Evolutionary conservation across 2,113 vertebrate species (phyloP), one percentile per base, ranked within the genome.

Genomic region (Scomber japonicus): DNA sequence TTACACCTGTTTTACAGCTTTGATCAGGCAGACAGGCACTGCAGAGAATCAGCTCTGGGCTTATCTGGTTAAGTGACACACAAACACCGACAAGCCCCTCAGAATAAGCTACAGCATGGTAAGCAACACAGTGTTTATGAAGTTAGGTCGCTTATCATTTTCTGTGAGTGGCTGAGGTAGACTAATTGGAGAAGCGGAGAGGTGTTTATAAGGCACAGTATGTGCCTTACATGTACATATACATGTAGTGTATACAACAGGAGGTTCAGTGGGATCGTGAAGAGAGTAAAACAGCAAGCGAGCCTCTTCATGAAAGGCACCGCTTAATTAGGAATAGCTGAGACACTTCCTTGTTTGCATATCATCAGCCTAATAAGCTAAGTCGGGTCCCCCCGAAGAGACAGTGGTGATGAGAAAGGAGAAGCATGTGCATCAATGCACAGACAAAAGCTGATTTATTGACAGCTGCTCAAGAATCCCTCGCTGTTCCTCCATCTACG

Each of bases 261-360:
- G 48, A 71, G 78, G 71, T 60, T 81, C 13, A 16, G 9, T 3
- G 30, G 53, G 50, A 77, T 59, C 65, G 31, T 11, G 62, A 75
- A 48, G 35, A 71, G 49, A 24, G 57, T 31, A 62, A 73, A 63
- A 64, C 50, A 24, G 40, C n/a, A n/a, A 55, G 44, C 5, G 21
- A 73, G 17, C 15, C 5, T 76, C 55, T 55, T 70, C 57, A 15
- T 77, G 31, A 86, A 76, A 68, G 40, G 10, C 3, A 35, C 46
- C 5, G 27, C 13, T 70, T 79, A 46, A 85, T 85, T 72, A 82
- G 73, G 70, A 74, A 84, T 79, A 78, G 56, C 63, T 49, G 45
- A 83, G 11, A 67, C 56, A 59, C 60, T 77, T 82, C 64, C 78
- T 72, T 72, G 54, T 69, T 89, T 78, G 80, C 68, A 83, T 78